phyloP scores from a whole-genome alignment of 1,140 invertebrate genomes.

The Neuroterus valhalla region DNA sequence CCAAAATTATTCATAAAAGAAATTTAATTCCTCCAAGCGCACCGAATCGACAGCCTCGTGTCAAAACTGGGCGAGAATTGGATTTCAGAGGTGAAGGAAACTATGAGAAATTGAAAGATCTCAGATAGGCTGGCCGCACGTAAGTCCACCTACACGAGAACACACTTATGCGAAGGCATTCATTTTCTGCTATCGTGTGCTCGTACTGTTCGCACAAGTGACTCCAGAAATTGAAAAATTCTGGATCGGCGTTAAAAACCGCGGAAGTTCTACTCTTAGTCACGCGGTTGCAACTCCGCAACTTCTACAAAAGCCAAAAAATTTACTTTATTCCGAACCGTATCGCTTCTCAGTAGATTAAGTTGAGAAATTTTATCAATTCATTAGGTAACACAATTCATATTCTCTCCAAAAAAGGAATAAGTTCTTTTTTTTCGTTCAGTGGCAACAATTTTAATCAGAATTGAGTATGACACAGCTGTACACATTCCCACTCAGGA shows the following conservation, averaged over 20 bases:
- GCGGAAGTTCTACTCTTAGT: constrained; percentile 40
- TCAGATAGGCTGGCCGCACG: constrained; percentile 56
- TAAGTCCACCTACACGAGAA: constrained; percentile 63
- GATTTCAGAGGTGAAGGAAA: constrained; percentile 50
- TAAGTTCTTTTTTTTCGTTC: too few species aligned
- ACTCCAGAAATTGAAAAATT: constrained; percentile 65
- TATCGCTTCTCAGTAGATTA: background rate
- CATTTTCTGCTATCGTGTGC: constrained; percentile 67
- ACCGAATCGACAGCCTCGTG: constrained; percentile 35
- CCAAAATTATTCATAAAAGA: too few species aligned
- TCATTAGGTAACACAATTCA: too few species aligned
- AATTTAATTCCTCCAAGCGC: too few species aligned
- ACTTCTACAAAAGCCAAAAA: too few species aligned
- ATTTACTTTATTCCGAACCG: background rate
- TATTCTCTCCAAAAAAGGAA: too few species aligned
- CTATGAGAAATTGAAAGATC: constrained; percentile 72
- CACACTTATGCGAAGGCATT: constrained; percentile 69
- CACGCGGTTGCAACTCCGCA: constrained; percentile 1
- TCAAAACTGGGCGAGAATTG: constrained; percentile 36
- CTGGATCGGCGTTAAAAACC: constrained; percentile 61
- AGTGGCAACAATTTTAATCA: too few species aligned
- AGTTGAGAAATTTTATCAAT: too few species aligned
- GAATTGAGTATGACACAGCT: too few species aligned
- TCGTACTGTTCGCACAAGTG: constrained; percentile 54
- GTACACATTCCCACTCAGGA: background rate